Conservation (phyloP, 2,797 vertebrate genomes). For the Lophotriccus pileatus region DNA sequence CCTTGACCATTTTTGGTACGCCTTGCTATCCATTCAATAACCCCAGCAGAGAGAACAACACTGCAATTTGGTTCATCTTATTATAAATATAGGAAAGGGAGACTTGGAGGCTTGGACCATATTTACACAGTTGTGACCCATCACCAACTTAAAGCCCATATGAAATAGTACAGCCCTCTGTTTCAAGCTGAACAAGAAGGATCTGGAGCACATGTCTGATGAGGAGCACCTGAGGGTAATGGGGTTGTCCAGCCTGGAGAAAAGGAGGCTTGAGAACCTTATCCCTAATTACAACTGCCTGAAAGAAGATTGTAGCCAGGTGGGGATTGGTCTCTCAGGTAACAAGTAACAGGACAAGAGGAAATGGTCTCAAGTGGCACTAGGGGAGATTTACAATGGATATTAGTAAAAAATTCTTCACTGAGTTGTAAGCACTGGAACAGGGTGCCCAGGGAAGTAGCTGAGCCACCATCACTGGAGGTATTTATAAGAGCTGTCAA, state of each 20-base stretch:
- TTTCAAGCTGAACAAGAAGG: not conserved
- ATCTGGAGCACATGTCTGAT: not conserved
- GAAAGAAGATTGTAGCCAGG: not conserved
- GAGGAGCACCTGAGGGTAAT: not conserved
- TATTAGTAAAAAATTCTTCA: not conserved
- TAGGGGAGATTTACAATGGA: not conserved
- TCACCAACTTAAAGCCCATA: not conserved
- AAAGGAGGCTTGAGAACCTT: not conserved
- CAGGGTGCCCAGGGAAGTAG: not conserved
- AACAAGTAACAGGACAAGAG: not conserved
- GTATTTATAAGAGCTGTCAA: not conserved
- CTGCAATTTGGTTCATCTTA: not conserved
- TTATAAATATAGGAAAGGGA: not conserved
- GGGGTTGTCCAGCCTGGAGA: not conserved
- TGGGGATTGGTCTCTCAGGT: not conserved
- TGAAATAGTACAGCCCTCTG: not conserved
- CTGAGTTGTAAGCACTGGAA: not conserved
- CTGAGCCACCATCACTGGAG: not conserved
- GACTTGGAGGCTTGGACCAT: not conserved
- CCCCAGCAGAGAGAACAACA: not conserved
- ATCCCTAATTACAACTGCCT: not conserved
- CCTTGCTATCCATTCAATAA: rapidly evolving
- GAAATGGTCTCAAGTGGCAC: not conserved
- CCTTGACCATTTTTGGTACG: not conserved
- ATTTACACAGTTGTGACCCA: not conserved